Evolutionary conservation across 1,140 invertebrate genomes (phyloP).

Genomic region (Megathymus violae): DNA sequence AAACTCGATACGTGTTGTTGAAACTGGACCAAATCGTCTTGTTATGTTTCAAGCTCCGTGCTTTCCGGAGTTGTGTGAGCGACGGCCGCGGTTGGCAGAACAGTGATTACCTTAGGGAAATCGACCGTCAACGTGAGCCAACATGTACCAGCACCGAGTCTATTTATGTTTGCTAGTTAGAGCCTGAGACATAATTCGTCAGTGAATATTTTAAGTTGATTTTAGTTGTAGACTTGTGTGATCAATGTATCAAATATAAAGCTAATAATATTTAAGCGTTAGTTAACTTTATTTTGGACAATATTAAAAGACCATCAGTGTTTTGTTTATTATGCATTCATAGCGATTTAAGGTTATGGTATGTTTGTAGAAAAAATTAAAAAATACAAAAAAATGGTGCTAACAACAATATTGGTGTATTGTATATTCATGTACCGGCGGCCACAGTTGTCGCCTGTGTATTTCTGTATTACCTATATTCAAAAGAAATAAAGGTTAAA

Average conservation of each 20-base stretch:
- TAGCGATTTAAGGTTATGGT: slow-evolving; percentile 73
- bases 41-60: slow-evolving; percentile 39
- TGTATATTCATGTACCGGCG: slow-evolving; percentile 66
- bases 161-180: slow-evolving; percentile 24
- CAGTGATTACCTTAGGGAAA: too few species aligned
- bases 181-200: slow-evolving; percentile 42
- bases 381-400: slow-evolving; percentile 77
- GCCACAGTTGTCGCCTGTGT: slow-evolving; percentile 70
- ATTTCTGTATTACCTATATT: slow-evolving; percentile 64
- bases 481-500: slow-evolving; percentile 75
- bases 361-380: slow-evolving; percentile 71
- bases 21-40: slow-evolving; percentile 77
- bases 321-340: slow-evolving; percentile 70
- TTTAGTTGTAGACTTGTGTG: slow-evolving; percentile 65
- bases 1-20: slow-evolving; percentile 55
- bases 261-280: slow-evolving; percentile 63
- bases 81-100: not conserved
- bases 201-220: slow-evolving; percentile 54
- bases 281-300: slow-evolving; percentile 56
- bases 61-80: slow-evolving; percentile 3
- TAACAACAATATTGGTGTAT: slow-evolving; percentile 77
- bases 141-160: not conserved
- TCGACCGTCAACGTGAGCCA: not conserved
- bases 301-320: slow-evolving; percentile 68
- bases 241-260: slow-evolving; percentile 65